A percentile compares a stretch with the other conserved stretches of the same genome.
phyloP scores from a whole-genome alignment of 2,888 invertebrate genomes.

The Sepioteuthis lessoniana region DNA sequence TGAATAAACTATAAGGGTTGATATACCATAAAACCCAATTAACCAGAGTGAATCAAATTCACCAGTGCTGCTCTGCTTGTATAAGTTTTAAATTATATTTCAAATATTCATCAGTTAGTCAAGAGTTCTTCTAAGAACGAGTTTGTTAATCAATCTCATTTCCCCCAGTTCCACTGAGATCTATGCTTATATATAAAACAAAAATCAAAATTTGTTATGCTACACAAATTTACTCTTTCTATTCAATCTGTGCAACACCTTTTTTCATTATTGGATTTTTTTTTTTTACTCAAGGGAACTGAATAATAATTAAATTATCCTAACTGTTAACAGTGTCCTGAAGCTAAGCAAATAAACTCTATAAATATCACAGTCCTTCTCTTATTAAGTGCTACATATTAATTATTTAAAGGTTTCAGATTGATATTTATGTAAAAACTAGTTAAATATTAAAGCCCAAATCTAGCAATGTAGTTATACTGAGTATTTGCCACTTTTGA shows the following conservation, averaged over 20 bases:
- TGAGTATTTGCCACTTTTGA: neutral
- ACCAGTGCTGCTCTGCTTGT: too few species aligned
- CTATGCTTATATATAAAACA: too few species aligned
- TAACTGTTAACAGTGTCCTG: neutral
- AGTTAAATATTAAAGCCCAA: neutral
- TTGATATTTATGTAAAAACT: neutral
- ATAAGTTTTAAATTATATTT: too few species aligned
- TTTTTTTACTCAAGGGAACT: slow-evolving; percentile 20
- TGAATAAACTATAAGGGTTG: too few species aligned
- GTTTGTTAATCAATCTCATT: too few species aligned
- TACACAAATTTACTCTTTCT: neutral
- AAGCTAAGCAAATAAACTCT: neutral
- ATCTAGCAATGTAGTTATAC: neutral
- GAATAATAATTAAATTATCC: slow-evolving; percentile 12
- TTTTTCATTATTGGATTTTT: neutral
- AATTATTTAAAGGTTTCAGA: neutral
- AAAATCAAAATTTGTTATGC: too few species aligned
- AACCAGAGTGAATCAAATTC: too few species aligned
- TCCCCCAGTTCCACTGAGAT: too few species aligned
- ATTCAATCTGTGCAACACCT: neutral
- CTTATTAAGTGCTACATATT: neutral
- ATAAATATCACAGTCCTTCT: neutral
- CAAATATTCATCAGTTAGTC: too few species aligned
- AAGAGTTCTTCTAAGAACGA: too few species aligned
- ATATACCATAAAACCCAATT: too few species aligned